Evolutionary conservation across 2,888 invertebrate genomes (phyloP).

Genomic region (Saturnia japonica): DNA sequence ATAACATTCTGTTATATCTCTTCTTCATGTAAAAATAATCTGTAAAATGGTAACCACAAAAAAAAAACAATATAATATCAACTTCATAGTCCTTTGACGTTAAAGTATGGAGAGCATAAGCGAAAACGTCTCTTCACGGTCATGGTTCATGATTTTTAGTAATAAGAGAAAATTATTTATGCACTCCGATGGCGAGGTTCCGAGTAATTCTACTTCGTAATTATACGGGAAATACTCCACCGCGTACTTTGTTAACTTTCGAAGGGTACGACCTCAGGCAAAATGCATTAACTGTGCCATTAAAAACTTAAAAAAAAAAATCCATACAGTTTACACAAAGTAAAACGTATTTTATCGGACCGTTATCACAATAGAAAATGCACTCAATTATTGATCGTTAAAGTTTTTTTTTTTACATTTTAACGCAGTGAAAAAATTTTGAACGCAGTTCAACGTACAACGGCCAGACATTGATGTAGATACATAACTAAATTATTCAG

Average conservation of each 20-base stretch:
- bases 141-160: not conserved
- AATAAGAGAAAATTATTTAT: not conserved
- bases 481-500: slow-evolving; percentile 17
- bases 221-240: not conserved
- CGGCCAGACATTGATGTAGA: slow-evolving; percentile 19
- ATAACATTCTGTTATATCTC: no score
- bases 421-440: not conserved
- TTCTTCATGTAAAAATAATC: not conserved
- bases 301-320: not conserved
- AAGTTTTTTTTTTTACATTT: slow-evolving; percentile 4
- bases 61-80: not conserved
- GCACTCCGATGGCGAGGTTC: not conserved
- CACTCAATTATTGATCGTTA: not conserved
- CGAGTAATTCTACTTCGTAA: not conserved
- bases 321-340: not conserved
- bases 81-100: not conserved
- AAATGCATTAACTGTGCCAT: not conserved
- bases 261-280: not conserved
- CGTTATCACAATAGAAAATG: not conserved
- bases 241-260: not conserved
- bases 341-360: not conserved
- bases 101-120: not conserved
- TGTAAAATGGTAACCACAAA: not conserved
- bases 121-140: not conserved
- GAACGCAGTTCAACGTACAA: slow-evolving; percentile 17